Percentiles rank a stretch among this genome's conserved stretches.
These are phyloP conservation scores for Radopholus similis DNA, from an alignment of 1,140 invertebrate species.

Conservation along the genomic window DNA sequence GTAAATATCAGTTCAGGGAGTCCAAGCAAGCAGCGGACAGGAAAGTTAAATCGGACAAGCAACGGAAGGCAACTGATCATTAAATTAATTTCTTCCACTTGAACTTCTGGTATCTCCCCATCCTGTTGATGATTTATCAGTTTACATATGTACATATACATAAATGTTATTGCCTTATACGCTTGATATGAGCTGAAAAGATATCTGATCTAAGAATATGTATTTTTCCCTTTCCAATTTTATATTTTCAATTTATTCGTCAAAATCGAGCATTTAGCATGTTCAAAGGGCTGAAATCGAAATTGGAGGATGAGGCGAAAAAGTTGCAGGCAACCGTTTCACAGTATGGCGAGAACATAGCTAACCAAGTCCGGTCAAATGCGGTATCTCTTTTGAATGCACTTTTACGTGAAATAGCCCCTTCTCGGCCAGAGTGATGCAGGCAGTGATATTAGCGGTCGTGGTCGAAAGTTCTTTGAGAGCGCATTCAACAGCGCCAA, in stretches of 20 bases:
- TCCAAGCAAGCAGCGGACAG: background rate
- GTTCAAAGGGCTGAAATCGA: constrained; percentile 39
- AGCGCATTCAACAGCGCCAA: no score
- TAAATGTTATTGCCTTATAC: constrained; percentile 5
- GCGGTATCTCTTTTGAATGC: constrained; percentile 30
- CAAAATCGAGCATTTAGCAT: constrained; percentile 23
- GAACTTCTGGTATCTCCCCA: background rate
- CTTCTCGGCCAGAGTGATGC: constrained; percentile 28
- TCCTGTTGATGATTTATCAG: background rate
- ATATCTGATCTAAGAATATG: background rate
- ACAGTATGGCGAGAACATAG: constrained; percentile 39
- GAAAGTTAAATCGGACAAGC: background rate
- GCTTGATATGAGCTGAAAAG: background rate
- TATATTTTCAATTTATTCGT: constrained; percentile 4
- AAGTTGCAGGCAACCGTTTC: constrained; percentile 28
- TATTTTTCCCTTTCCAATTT: constrained; percentile 10
- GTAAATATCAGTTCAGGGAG: background rate
- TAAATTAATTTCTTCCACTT: background rate
- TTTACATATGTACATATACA: background rate
- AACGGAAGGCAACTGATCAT: background rate
- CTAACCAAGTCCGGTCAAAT: constrained; percentile 31
- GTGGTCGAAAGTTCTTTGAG: constrained; percentile 2
- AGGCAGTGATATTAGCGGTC: constrained; percentile 36
- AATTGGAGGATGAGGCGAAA: constrained; percentile 41
- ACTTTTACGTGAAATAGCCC: background rate